Evolutionary conservation across 2,113 vertebrate genomes (phyloP).

Genomic region (Gambusia holbrooki): DNA sequence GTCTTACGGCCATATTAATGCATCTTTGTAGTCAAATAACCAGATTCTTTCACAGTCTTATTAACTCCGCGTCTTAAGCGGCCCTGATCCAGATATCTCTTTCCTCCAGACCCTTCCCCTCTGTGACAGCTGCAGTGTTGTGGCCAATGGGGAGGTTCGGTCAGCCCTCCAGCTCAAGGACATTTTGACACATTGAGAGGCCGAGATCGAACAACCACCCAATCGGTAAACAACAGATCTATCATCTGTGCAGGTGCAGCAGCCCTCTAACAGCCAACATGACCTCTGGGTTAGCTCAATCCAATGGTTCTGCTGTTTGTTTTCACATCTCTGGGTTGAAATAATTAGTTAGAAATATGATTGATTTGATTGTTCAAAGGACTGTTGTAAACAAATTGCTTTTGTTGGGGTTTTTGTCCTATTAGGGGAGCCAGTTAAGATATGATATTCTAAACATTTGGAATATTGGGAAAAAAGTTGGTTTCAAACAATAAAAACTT

Average conservation of each 20-base stretch:
- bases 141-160: neutral
- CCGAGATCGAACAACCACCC: neutral
- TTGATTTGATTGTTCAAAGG: too few relatives aligned
- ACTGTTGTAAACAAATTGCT: too few relatives aligned
- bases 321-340: neutral
- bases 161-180: neutral
- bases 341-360: neutral
- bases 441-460: too few relatives aligned
- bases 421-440: too few relatives aligned
- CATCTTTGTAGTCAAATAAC: too few relatives aligned
- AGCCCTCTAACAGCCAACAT: neutral
- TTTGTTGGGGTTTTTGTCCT: too few relatives aligned
- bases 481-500: too few relatives aligned
- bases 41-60: too few relatives aligned
- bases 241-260: neutral
- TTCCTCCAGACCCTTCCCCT: neutral
- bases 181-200: neutral
- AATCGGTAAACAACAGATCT: neutral
- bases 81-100: too few relatives aligned
- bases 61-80: too few relatives aligned
- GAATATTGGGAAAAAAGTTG: too few relatives aligned
- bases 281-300: neutral
- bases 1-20: too few relatives aligned
- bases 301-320: neutral
- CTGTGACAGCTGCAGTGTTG: neutral